These are phyloP conservation scores for Phylloscopus collybita DNA, from an alignment of 2,797 vertebrate genomes.

Conservation along the genomic window DNA sequence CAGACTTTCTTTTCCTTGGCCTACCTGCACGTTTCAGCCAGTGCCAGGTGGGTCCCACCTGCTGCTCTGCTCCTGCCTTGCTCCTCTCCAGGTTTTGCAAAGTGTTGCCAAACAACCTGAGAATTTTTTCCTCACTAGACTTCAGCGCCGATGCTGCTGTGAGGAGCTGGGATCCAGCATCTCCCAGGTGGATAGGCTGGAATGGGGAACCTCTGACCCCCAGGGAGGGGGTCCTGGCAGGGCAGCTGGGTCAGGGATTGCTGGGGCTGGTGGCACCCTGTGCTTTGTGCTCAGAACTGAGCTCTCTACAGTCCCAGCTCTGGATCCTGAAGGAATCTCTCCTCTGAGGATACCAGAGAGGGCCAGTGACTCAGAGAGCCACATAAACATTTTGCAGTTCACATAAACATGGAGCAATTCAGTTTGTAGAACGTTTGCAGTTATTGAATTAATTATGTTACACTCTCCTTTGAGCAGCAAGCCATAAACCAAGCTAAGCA, in stretches of 20 bases:
- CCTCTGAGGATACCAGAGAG: background rate
- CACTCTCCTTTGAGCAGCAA: background rate
- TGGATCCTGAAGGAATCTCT: background rate
- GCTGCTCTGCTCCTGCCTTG: background rate
- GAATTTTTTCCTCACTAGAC: background rate
- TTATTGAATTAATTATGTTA: slow-evolving; percentile 37
- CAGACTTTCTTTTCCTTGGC: background rate
- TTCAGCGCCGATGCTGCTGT: background rate
- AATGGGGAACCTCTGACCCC: background rate
- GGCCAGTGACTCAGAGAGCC: background rate
- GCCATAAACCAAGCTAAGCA: background rate
- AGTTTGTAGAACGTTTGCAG: background rate
- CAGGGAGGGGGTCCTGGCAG: background rate
- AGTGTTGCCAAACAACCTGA: background rate
- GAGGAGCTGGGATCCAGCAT: background rate
- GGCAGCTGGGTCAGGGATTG: background rate
- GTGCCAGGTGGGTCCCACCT: background rate
- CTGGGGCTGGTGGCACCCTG: background rate
- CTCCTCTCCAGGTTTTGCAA: background rate
- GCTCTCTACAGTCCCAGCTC: background rate
- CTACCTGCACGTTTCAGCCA: background rate
- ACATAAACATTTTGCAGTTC: background rate
- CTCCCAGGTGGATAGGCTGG: background rate
- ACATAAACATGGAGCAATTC: background rate
- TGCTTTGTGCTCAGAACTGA: background rate